Evolutionary conservation across 2,797 vertebrate species (phyloP).

Genomic region (Chelonia mydas): DNA sequence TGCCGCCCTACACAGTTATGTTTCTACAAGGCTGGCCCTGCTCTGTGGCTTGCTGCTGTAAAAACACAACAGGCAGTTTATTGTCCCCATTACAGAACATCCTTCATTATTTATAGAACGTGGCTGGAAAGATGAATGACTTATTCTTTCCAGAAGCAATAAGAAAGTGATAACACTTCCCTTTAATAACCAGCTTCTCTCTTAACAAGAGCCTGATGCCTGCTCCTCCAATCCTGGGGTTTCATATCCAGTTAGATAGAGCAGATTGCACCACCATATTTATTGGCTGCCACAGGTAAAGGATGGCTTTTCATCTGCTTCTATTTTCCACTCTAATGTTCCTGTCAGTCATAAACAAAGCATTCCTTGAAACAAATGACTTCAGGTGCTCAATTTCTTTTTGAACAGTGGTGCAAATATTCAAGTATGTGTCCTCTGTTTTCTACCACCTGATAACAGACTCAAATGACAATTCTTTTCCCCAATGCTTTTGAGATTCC

Average conservation of each 20-base stretch:
- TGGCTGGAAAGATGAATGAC: slow-evolving; percentile 71
- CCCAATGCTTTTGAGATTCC: background rate
- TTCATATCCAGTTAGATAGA: background rate
- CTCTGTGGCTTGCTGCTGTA: slow-evolving; percentile 42
- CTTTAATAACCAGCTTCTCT: slow-evolving; percentile 56
- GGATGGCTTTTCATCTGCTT: slow-evolving; percentile 43
- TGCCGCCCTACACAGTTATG: slow-evolving; percentile 51
- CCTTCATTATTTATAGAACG: slow-evolving; percentile 74
- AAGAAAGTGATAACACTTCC: slow-evolving; percentile 71
- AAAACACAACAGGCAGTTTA: slow-evolving; percentile 74
- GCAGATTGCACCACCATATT: background rate
- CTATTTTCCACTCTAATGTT: slow-evolving; percentile 44
- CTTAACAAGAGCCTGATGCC: background rate
- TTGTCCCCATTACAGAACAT: slow-evolving; percentile 72
- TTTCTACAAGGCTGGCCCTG: slow-evolving; percentile 51
- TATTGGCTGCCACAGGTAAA: slow-evolving; percentile 41
- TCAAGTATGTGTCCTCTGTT: background rate
- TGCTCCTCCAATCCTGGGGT: background rate
- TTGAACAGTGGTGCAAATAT: background rate
- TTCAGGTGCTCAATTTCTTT: background rate
- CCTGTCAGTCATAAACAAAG: slow-evolving; percentile 32
- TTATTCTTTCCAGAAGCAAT: slow-evolving; percentile 68
- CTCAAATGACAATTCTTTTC: background rate
- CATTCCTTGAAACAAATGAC: slow-evolving; percentile 54
- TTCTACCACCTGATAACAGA: background rate